Evolutionary conservation across 2,113 vertebrate genomes (phyloP).

Genomic region (Odontophorus gujanensis): DNA sequence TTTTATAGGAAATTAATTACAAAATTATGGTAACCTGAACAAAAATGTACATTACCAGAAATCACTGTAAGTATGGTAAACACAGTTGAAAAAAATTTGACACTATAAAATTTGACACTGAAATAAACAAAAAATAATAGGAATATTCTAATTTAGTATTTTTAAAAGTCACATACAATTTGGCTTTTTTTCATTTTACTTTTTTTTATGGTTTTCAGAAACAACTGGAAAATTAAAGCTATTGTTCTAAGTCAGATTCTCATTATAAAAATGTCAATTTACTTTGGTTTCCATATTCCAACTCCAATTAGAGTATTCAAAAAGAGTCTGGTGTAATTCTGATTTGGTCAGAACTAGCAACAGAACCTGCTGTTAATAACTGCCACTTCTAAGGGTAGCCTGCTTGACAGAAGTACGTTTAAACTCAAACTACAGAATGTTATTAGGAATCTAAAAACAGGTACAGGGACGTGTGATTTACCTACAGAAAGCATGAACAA

Average conservation of each 20-base stretch:
- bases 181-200: background rate
- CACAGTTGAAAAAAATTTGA: background rate
- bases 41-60: background rate
- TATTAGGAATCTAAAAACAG: background rate
- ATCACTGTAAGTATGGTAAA: background rate
- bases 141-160: background rate
- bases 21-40: background rate
- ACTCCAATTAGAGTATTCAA: background rate
- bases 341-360: background rate
- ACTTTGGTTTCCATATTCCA: background rate
- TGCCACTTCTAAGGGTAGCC: background rate
- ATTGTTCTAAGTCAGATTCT: background rate
- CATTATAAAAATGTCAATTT: background rate
- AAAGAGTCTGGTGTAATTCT: background rate
- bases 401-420: background rate
- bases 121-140: slow-evolving; percentile 9
- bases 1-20: background rate
- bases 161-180: background rate
- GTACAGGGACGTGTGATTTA: background rate
- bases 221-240: background rate
- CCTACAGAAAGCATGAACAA: background rate
- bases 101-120: background rate
- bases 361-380: background rate
- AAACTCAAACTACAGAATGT: background rate
- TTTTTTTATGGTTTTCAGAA: background rate